Evolutionary conservation across 2,797 vertebrate genomes (phyloP).

Genomic region (Dromococcyx pavoninus): DNA sequence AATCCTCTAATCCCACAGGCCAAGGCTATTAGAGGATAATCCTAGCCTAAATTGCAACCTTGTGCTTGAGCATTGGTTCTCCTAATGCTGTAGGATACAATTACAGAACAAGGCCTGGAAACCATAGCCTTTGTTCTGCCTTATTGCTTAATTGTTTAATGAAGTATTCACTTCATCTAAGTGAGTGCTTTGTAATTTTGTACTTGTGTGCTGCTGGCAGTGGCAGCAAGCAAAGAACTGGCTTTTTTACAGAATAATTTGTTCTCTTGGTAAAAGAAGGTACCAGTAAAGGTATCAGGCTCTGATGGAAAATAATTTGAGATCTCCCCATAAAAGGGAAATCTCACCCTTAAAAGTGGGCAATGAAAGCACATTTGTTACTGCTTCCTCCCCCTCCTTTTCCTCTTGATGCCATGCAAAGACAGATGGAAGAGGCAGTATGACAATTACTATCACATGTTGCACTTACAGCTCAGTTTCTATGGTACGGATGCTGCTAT

Average conservation of each 20-base stretch:
- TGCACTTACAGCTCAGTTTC: not conserved
- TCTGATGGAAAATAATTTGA: constrained; percentile 4
- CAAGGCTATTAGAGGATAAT: constrained; percentile 55
- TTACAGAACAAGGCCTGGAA: constrained; percentile 55
- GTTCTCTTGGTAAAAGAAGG: constrained; percentile 31
- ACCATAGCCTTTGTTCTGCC: constrained; percentile 63
- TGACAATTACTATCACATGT: not conserved
- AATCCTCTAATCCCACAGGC: constrained; percentile 5
- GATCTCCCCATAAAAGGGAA: not conserved
- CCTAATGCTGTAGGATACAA: constrained; percentile 49
- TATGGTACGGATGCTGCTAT: not conserved
- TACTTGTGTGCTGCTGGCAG: constrained; percentile 40
- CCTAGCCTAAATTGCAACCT: constrained; percentile 19
- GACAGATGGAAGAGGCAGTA: not conserved
- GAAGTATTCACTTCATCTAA: constrained; percentile 65
- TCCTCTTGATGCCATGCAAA: not conserved
- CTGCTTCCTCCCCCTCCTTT: not conserved
- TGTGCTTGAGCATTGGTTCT: not conserved
- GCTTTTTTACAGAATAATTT: constrained; percentile 52
- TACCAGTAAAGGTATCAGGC: constrained; percentile 8
- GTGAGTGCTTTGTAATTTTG: constrained; percentile 61
- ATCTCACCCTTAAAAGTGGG: not conserved
- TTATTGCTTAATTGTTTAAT: constrained; percentile 73
- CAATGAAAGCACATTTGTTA: not conserved
- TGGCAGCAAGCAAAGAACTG: not conserved